These are phyloP conservation scores for Drosophila parvula DNA, from an alignment of 1,140 invertebrate species.

Conservation along the genomic window DNA sequence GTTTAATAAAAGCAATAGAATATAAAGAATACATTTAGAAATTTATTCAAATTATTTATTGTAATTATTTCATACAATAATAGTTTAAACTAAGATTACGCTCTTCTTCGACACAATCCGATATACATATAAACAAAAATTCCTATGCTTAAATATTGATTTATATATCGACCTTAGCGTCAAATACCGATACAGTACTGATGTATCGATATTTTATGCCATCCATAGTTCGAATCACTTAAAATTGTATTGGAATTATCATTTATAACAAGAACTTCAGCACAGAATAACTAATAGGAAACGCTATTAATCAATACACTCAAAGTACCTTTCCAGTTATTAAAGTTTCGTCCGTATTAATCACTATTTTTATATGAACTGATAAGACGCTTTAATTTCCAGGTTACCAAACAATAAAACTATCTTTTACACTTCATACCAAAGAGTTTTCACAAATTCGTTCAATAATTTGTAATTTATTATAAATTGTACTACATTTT, in stretches of 20 bases:
- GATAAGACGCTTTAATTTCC: conserved; percentile 1
- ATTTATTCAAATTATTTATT: neutral
- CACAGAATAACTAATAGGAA: neutral
- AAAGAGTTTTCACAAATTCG: neutral
- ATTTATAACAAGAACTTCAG: neutral
- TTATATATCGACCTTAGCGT: too few relatives aligned
- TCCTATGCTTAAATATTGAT: too few relatives aligned
- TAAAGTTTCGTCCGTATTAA: neutral
- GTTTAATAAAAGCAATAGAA: neutral
- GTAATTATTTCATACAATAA: too few relatives aligned
- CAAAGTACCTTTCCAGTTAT: conserved; percentile 1
- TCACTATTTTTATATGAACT: neutral
- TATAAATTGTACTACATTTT: neutral
- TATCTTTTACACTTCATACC: neutral
- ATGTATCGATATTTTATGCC: too few relatives aligned
- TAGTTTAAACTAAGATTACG: too few relatives aligned
- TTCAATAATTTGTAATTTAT: neutral
- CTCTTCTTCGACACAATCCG: too few relatives aligned
- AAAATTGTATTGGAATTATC: neutral
- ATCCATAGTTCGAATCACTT: neutral
- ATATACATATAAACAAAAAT: too few relatives aligned
- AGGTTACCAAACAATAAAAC: neutral
- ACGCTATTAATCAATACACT: conserved; percentile 2
- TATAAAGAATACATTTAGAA: neutral
- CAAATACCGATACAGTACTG: too few relatives aligned